Base-by-base conservation (phyloP, 92 coral and sea anemone species). In the Diadumene lineata region DNA sequence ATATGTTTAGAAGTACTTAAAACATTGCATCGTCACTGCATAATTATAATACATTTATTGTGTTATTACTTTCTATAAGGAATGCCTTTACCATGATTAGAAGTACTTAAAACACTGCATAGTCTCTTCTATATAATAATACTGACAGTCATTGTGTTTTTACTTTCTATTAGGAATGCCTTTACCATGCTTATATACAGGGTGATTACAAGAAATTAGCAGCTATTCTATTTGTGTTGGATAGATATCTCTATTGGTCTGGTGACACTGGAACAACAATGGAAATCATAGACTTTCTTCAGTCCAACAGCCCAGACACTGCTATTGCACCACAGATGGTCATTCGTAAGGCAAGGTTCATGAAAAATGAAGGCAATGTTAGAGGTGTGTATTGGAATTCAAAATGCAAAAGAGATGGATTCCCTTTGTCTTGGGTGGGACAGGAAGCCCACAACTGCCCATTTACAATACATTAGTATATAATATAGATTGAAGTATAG, bases 171-270 rank as follows among this genome's bases (percentile, higher is more conserved):
- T 79, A 94, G 98, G 98, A 94, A 77, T 88, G 94, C 30, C 65
- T 94, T 18, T 92, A 84, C 77, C 97, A 94, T 73, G 91, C 98
- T 24, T 55, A 78, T 22, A 34, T 82, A 29, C 82, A 80, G 82
- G 82, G 83, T 68, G 85, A 80, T 60, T 88, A 79, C 75, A 62
- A 74, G 22, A 84, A 73, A 48, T 51, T 94, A 75, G 94, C 94
- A 15, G 98, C 97, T 22, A 70, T 94, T 31, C 82, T 86, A 63
- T 82, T 94, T 69, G 90, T 94, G 23, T 69, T 88, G 81, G 98
- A 94, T 86, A 88, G 98, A 67, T 94, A 88, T 67, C 81, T 84
- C 31, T 94, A 94, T 87, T 94, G 98, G 98, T 92, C 91, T 66
- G 98, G 96, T 23, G 89, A 87, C 9, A 84, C 94, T 1, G 73